phyloP scores from a whole-genome alignment of 2,113 vertebrate species.

The Notechis scutatus region DNA sequence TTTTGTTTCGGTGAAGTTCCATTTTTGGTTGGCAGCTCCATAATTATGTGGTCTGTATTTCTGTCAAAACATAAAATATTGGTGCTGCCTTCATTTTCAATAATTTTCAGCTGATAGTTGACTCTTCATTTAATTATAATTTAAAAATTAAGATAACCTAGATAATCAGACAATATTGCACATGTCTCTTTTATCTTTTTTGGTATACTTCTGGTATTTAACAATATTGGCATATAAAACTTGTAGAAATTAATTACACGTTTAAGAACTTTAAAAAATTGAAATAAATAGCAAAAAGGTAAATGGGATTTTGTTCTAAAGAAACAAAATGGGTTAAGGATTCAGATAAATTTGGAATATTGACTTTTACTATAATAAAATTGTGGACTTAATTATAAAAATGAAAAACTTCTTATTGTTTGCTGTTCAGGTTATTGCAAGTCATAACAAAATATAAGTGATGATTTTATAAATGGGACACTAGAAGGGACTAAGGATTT shows the following conservation, averaged over 20 bases:
- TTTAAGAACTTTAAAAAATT: not conserved
- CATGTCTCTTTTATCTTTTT: not conserved
- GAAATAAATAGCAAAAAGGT: not conserved
- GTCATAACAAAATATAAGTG: not conserved
- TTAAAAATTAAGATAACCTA: not conserved
- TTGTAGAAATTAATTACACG: not conserved
- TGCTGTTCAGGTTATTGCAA: not conserved
- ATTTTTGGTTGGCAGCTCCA: constrained; percentile 66
- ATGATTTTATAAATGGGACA: not conserved
- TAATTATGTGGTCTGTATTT: constrained; percentile 57
- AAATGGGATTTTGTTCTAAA: not conserved
- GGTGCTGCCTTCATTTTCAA: not conserved
- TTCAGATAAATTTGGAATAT: not conserved
- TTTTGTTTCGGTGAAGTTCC: constrained; percentile 53
- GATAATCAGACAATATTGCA: not conserved
- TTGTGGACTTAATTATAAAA: not conserved
- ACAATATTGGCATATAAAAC: not conserved
- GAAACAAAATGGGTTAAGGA: not conserved
- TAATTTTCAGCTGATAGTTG: not conserved
- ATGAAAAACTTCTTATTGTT: not conserved
- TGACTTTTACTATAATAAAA: not conserved
- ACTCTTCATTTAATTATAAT: not conserved
- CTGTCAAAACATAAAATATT: constrained; percentile 40
- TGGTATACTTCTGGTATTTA: not conserved
- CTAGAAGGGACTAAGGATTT: not conserved